Evolutionary conservation across 2,113 vertebrate genomes (phyloP).

Genomic region (Fregata magnificens): DNA sequence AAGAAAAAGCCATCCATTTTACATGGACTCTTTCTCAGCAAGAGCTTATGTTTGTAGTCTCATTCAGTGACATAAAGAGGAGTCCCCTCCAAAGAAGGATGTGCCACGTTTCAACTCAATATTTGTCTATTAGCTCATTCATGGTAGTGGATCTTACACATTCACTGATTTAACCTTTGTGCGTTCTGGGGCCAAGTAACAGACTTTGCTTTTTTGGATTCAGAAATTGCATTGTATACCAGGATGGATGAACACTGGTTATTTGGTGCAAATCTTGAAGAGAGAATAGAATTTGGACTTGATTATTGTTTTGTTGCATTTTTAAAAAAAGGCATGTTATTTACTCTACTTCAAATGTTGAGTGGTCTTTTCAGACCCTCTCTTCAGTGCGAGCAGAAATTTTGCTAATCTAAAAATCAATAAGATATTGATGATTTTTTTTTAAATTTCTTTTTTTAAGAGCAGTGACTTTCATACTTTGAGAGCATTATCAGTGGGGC

Average conservation of each 20-base stretch:
- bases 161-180: not conserved
- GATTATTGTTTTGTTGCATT: not conserved
- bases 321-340: too few relatives aligned
- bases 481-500: not conserved
- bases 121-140: not conserved
- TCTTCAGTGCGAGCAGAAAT: not conserved
- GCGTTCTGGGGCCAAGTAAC: not conserved
- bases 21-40: not conserved
- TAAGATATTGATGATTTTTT: not conserved
- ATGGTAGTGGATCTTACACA: not conserved
- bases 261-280: not conserved
- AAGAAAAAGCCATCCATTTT: not conserved
- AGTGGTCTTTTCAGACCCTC: not conserved
- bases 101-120: not conserved
- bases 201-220: not conserved
- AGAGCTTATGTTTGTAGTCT: not conserved
- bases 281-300: not conserved
- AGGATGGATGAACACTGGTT: not conserved
- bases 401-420: not conserved
- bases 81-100: not conserved
- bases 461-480: not conserved
- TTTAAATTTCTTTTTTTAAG: not conserved
- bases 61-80: not conserved
- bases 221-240: not conserved
- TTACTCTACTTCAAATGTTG: not conserved